Evolutionary conservation across 2,797 vertebrate genomes (phyloP).

Genomic region (Pantherophis alleghaniensis): DNA sequence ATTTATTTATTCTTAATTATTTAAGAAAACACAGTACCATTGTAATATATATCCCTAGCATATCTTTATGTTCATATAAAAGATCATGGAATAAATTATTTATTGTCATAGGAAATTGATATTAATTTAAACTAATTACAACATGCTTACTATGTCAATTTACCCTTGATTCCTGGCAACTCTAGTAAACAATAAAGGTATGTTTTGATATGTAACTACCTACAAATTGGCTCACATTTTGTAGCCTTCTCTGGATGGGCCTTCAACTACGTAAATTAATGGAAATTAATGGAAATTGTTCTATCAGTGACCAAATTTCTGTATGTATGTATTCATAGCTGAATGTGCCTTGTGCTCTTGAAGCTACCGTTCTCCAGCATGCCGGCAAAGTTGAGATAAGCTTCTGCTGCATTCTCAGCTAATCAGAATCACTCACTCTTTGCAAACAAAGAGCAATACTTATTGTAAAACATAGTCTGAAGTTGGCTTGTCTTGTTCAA

Average conservation of each 20-base stretch:
- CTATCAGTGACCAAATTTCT: not conserved
- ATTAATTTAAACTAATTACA: not conserved
- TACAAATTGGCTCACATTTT: conserved; percentile 34
- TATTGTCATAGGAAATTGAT: not conserved
- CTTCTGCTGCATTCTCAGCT: not conserved
- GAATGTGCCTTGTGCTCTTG: not conserved
- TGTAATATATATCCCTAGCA: not conserved
- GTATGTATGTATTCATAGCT: not conserved
- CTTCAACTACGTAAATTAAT: not conserved
- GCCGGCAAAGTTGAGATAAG: not conserved
- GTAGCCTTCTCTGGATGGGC: not conserved
- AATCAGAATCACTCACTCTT: too few relatives aligned
- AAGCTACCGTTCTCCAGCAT: not conserved
- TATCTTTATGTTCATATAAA: not conserved
- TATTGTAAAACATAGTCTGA: not conserved
- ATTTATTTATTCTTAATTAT: not conserved
- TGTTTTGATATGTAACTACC: conserved; percentile 18
- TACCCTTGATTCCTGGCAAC: not conserved
- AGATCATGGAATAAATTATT: not conserved
- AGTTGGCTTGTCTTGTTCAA: not conserved
- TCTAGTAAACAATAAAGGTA: not conserved
- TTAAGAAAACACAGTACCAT: not conserved
- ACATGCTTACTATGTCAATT: not conserved
- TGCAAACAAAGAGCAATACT: not conserved
- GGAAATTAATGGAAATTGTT: not conserved